phyloP scores from a whole-genome alignment of 2,113 vertebrate species.

The Sprattus sprattus region DNA sequence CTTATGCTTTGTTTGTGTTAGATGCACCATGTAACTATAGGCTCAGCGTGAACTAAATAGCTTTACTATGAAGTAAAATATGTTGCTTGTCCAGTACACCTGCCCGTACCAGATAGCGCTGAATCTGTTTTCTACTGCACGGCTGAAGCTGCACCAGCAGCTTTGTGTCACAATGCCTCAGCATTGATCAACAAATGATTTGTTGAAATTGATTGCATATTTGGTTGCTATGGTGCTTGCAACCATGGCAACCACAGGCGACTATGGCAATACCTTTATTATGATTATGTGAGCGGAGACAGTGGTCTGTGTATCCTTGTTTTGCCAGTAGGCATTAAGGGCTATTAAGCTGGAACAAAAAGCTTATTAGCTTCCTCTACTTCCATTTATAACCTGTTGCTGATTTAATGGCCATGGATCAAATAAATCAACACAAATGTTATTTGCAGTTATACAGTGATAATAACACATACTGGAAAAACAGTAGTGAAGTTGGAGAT shows the following conservation, averaged over 20 bases:
- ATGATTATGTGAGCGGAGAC: background rate
- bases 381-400: background rate
- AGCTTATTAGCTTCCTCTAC: background rate
- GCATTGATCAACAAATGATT: slow-evolving; percentile 43
- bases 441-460: background rate
- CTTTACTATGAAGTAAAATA: background rate
- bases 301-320: background rate
- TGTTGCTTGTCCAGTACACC: background rate
- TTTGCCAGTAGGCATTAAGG: background rate
- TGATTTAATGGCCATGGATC: background rate
- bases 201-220: slow-evolving; percentile 38
- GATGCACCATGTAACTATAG: background rate
- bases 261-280: slow-evolving; percentile 21
- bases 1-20: background rate
- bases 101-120: background rate
- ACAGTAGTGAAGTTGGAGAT: background rate
- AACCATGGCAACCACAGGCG: slow-evolving; percentile 41
- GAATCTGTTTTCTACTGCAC: background rate
- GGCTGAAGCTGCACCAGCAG: background rate
- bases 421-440: background rate
- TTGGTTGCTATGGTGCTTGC: slow-evolving; percentile 46
- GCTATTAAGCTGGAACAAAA: background rate
- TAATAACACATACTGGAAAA: background rate
- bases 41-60: background rate
- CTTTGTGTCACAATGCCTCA: slow-evolving; percentile 29